Percentiles rank a stretch among this genome's conserved stretches.
These are phyloP conservation scores for Pardosa pseudoannulata DNA, from an alignment of 2,888 invertebrate genomes.

Conservation along the genomic window DNA sequence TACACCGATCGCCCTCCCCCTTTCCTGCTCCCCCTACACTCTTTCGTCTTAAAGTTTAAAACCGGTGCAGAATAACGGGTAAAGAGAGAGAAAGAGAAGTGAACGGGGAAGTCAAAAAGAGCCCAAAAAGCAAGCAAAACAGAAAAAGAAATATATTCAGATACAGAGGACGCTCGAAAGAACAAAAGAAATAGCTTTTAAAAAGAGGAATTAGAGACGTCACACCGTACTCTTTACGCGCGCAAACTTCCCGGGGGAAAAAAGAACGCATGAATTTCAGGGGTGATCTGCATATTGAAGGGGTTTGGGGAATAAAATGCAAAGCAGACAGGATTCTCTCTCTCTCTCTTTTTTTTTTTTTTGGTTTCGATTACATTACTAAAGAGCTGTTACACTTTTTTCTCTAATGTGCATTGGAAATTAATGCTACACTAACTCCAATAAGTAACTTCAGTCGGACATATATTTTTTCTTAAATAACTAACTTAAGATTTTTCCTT, in stretches of 20 bases:
- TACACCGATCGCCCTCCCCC: too few species aligned
- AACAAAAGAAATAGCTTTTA: conserved; percentile 64
- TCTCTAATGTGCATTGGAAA: too few species aligned
- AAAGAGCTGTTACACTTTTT: too few species aligned
- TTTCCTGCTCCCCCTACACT: not conserved
- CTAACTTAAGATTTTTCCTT: too few species aligned
- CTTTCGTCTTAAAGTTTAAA: conserved; percentile 1
- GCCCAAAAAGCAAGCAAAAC: conserved; percentile 23
- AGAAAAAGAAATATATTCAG: conserved; percentile 54
- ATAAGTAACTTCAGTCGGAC: too few species aligned
- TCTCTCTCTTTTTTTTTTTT: too few species aligned
- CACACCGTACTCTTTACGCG: conserved; percentile 59
- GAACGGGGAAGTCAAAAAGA: conserved; percentile 25
- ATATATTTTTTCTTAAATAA: too few species aligned
- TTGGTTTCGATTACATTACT: too few species aligned
- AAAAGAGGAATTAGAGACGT: conserved; percentile 68
- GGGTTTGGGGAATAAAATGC: too few species aligned
- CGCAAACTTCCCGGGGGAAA: conserved; percentile 34
- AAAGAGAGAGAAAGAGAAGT: not conserved
- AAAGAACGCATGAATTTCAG: conserved; percentile 15
- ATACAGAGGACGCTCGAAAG: conserved; percentile 40
- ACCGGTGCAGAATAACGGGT: not conserved
- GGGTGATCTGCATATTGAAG: conserved; percentile 23
- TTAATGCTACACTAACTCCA: too few species aligned
- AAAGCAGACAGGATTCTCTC: too few species aligned